Evolutionary conservation across 2,888 invertebrate genomes (phyloP).

Genomic region (Metalampra italica): DNA sequence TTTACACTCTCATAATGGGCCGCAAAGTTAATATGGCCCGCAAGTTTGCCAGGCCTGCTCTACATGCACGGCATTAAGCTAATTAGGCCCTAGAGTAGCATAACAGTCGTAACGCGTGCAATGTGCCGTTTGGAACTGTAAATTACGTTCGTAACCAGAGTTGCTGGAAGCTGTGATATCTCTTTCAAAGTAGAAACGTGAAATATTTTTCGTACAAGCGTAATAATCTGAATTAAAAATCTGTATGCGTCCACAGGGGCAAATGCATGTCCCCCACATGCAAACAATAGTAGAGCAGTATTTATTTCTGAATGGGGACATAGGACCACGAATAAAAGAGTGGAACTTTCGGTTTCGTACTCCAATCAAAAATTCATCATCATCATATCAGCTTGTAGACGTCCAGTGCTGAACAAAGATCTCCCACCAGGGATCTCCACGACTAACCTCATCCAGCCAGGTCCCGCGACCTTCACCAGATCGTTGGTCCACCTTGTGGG

Average conservation of each 20-base stretch:
- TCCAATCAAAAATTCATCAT: too few species aligned
- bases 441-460: too few species aligned
- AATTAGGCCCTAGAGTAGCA: slow-evolving; percentile 27
- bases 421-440: too few species aligned
- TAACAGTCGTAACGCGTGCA: slow-evolving; percentile 13
- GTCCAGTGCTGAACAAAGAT: too few species aligned
- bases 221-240: slow-evolving; percentile 4
- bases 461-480: too few species aligned
- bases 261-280: background rate
- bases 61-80: slow-evolving; percentile 15
- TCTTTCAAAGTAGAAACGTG: background rate
- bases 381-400: too few species aligned
- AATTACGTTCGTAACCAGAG: slow-evolving; percentile 1
- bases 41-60: background rate
- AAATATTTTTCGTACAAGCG: background rate
- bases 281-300: too few species aligned
- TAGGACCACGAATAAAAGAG: too few species aligned
- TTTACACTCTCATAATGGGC: background rate
- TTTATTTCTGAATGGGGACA: too few species aligned
- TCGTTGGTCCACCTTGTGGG: too few species aligned
- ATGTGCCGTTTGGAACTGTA: slow-evolving; percentile 3
- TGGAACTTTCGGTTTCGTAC: too few species aligned
- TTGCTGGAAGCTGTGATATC: background rate
- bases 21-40: background rate
- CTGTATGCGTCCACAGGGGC: background rate